These are phyloP conservation scores for Dasyurus viverrinus DNA, from an alignment of 2,113 vertebrate genomes.

Conservation along the genomic window DNA sequence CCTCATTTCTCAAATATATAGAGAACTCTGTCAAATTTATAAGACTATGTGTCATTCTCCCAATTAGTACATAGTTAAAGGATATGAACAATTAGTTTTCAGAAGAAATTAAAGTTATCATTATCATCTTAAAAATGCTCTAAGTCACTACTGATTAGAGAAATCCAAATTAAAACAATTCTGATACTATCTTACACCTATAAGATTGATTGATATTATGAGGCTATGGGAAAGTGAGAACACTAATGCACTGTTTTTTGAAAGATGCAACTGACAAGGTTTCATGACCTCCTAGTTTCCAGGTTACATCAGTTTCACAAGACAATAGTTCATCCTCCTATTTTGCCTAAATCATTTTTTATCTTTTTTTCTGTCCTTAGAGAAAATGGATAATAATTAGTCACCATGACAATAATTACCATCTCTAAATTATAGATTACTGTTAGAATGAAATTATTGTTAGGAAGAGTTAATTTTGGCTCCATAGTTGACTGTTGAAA, in stretches of 20 bases:
- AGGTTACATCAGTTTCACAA: background rate
- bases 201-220: background rate
- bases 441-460: background rate
- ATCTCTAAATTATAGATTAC: background rate
- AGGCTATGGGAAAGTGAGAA: background rate
- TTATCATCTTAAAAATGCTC: background rate
- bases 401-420: background rate
- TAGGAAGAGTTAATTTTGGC: background rate
- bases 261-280: background rate
- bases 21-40: background rate
- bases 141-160: background rate
- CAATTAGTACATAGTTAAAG: background rate
- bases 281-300: background rate
- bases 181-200: background rate
- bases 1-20: background rate
- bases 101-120: background rate
- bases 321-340: background rate
- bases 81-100: background rate
- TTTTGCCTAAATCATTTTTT: background rate
- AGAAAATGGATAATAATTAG: background rate
- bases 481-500: background rate
- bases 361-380: background rate
- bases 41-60: background rate
- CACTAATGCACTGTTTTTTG: background rate
- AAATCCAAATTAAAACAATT: background rate